A percentile compares a stretch with the other conserved stretches of the same genome.
phyloP scores from a whole-genome alignment of 1,140 invertebrate genomes.

The Choristoneura fumiferana region DNA sequence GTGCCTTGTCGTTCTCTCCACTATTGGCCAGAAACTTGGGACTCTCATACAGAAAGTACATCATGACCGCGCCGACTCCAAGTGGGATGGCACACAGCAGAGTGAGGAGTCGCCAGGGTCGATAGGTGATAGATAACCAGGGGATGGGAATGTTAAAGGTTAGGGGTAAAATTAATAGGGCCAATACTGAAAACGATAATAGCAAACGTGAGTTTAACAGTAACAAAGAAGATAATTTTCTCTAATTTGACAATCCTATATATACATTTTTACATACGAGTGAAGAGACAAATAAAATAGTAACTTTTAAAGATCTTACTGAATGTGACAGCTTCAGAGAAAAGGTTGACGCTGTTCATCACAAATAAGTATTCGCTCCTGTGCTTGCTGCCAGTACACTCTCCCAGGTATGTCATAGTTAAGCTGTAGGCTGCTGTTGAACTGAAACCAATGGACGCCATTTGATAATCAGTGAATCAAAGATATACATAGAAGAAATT shows the following conservation, averaged over 20 bases:
- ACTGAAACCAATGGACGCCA: conserved; percentile 20
- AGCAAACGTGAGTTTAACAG: no score
- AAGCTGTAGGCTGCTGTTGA: conserved; percentile 23
- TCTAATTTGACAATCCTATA: no score
- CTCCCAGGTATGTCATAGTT: conserved; percentile 27
- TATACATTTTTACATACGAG: no score
- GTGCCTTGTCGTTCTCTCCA: conserved; percentile 71
- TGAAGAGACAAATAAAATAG: no score
- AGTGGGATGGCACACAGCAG: conserved; percentile 79
- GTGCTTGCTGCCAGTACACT: conserved; percentile 12
- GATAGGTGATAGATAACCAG: conserved; percentile 52
- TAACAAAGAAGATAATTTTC: no score
- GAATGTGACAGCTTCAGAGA: conserved; percentile 23
- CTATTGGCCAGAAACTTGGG: conserved; percentile 81
- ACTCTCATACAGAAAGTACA: conserved; percentile 82
- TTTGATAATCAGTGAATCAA: background rate
- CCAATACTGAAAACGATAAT: conserved; percentile 32
- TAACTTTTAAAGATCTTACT: no score
- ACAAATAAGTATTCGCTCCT: conserved; percentile 22
- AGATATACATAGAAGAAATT: background rate
- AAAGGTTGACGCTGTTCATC: conserved; percentile 21
- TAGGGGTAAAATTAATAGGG: conserved; percentile 40
- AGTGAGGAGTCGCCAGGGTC: conserved; percentile 83
- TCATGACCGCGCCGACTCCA: conserved; percentile 76
- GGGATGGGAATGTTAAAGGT: conserved; percentile 50